phyloP scores from a whole-genome alignment of 2,888 invertebrate genomes.

The Sphaeridia pumilis region DNA sequence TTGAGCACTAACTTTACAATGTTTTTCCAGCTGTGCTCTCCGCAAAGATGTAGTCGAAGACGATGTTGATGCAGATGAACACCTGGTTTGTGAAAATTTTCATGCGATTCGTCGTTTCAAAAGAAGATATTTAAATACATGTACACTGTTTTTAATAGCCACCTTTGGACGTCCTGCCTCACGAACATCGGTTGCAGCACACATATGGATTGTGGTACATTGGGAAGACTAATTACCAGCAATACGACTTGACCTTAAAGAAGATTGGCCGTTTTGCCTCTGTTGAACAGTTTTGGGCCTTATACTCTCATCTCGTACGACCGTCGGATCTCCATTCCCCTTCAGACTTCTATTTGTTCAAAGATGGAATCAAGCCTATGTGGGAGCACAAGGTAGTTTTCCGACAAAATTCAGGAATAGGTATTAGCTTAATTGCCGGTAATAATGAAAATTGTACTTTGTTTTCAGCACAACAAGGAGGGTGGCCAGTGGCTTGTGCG shows the following conservation, averaged over 20 bases:
- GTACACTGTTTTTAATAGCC: too few species aligned
- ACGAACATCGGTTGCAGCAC: constrained; percentile 85
- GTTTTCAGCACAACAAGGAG: constrained; percentile 55
- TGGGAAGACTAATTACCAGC: constrained; percentile 48
- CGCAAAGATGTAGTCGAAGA: constrained; percentile 26
- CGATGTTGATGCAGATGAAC: constrained; percentile 35
- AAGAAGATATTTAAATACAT: too few species aligned
- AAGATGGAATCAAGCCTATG: constrained; percentile 96
- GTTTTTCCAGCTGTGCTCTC: constrained; percentile 31
- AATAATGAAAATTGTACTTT: not conserved
- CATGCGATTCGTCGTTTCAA: too few species aligned
- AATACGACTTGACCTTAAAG: constrained; percentile 69
- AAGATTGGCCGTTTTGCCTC: constrained; percentile 75
- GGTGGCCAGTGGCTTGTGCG: constrained; percentile 62
- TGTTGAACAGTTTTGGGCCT: constrained; percentile 96
- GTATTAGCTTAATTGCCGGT: too few species aligned
- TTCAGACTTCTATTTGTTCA: constrained; percentile 90
- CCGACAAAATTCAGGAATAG: too few species aligned
- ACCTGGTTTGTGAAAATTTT: constrained; percentile 30
- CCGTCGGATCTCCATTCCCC: constrained; percentile 82
- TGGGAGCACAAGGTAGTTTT: constrained; percentile 59
- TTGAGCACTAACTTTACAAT: too few species aligned
- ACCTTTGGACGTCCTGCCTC: constrained; percentile 60
- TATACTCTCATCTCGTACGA: constrained; percentile 82
- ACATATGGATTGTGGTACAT: constrained; percentile 89